These are phyloP conservation scores for Eupeodes corollae DNA, from an alignment of 1,140 invertebrate genomes.

Conservation along the genomic window DNA sequence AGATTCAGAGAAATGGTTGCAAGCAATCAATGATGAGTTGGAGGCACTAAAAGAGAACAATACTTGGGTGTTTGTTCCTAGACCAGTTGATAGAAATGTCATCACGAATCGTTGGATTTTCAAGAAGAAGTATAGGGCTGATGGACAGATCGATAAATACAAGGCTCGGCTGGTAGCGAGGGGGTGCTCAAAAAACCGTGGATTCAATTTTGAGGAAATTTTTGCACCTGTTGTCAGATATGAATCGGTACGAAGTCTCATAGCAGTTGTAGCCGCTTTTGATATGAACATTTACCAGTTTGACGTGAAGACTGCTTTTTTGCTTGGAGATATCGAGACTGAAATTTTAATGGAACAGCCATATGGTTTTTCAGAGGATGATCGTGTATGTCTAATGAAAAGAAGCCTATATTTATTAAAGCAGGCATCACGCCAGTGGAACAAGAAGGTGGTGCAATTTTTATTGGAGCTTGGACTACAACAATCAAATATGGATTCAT, in stretches of 20 bases:
- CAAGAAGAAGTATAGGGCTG: too few species aligned
- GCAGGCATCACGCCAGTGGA: constrained; percentile 36
- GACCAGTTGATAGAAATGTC: too few species aligned
- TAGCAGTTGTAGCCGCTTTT: constrained; percentile 17
- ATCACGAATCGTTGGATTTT: too few species aligned
- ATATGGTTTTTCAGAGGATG: constrained; percentile 10
- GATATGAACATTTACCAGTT: constrained; percentile 24
- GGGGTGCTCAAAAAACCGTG: constrained; percentile 28
- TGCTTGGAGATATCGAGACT: constrained; percentile 31
- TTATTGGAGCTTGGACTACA: constrained; percentile 6
- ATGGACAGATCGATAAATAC: too few species aligned
- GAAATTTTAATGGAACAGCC: constrained; percentile 34
- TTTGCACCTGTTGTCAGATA: too few species aligned
- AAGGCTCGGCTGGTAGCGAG: constrained; percentile 38
- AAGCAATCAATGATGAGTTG: too few species aligned
- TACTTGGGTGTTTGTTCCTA: too few species aligned
- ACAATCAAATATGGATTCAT: constrained; percentile 10
- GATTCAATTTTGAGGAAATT: constrained; percentile 33
- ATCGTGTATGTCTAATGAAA: constrained; percentile 21
- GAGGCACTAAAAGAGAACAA: too few species aligned
- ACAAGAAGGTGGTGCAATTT: constrained; percentile 15
- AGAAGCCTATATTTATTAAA: constrained; percentile 38
- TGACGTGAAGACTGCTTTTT: constrained; percentile 31
- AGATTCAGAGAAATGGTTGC: too few species aligned
- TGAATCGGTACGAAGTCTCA: constrained; percentile 17